phyloP scores from a whole-genome alignment of 2,888 invertebrate species.

The Itoplectis maculator region DNA sequence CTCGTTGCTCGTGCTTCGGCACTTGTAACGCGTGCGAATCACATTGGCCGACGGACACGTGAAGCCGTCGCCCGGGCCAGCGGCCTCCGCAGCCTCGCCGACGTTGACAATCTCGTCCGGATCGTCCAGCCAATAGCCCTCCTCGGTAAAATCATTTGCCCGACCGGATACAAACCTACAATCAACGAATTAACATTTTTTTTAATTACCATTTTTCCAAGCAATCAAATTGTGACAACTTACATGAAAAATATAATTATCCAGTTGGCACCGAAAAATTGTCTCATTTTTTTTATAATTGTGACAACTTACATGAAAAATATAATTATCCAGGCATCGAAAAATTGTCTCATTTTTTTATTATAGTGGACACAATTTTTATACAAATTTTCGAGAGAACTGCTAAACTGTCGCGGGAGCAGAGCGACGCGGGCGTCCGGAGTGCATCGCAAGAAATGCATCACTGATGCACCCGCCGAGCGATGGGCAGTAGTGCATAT shows the following conservation, averaged over 20 bases:
- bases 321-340: too few relatives aligned
- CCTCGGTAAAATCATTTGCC: conserved; percentile 15
- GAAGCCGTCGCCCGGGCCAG: conserved; percentile 75
- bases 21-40: conserved; percentile 87
- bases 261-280: too few relatives aligned
- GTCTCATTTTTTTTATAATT: neutral
- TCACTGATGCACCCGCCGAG: conserved; percentile 23
- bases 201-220: neutral
- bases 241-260: too few relatives aligned
- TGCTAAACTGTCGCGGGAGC: neutral
- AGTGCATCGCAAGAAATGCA: conserved; percentile 38
- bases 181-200: neutral
- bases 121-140: conserved; percentile 61
- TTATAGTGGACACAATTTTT: neutral
- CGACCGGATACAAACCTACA: neutral
- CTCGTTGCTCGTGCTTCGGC: conserved; percentile 85
- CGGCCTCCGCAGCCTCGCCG: conserved; percentile 20
- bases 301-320: too few relatives aligned
- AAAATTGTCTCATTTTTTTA: too few relatives aligned
- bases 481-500: neutral
- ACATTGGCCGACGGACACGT: conserved; percentile 88
- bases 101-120: conserved; percentile 43
- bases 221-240: too few relatives aligned
- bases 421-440: conserved; percentile 12
- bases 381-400: conserved; percentile 12